Conservation (phyloP, 2,113 vertebrate species). For the Melanerpes formicivorus region DNA sequence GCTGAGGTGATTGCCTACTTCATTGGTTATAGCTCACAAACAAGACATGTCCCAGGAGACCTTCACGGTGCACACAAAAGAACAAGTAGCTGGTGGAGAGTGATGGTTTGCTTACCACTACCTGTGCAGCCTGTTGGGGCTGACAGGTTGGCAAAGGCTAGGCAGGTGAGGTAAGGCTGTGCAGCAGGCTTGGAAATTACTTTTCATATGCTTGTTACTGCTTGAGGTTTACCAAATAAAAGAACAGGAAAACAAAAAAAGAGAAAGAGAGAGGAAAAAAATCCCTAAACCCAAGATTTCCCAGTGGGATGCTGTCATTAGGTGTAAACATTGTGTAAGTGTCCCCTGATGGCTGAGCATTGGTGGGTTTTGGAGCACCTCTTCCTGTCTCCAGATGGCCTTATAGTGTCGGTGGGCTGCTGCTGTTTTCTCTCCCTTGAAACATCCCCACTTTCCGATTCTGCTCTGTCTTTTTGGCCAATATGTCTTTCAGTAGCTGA, state of each 20-base stretch:
- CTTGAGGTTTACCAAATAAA: too few species aligned
- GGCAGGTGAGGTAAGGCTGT: background rate
- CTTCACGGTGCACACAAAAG: background rate
- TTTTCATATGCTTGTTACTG: background rate
- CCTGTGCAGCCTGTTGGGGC: background rate
- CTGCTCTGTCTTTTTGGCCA: background rate
- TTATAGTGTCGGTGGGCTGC: background rate
- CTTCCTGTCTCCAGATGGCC: background rate
- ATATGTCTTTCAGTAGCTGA: background rate
- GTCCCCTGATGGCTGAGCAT: background rate
- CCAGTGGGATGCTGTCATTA: background rate
- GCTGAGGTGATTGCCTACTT: fast-evolving
- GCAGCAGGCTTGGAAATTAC: background rate
- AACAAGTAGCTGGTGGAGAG: background rate
- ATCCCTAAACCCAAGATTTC: background rate
- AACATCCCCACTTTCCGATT: background rate
- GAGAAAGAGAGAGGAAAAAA: background rate
- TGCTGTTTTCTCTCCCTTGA: background rate
- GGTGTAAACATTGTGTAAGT: background rate
- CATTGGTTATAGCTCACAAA: background rate
- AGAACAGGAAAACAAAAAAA: fast-evolving
- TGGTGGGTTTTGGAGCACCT: background rate
- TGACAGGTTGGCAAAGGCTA: background rate
- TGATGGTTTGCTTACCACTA: background rate
- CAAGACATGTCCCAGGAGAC: background rate